Conservation (phyloP, 2,888 invertebrate species). For the Endotricha flammealis region DNA sequence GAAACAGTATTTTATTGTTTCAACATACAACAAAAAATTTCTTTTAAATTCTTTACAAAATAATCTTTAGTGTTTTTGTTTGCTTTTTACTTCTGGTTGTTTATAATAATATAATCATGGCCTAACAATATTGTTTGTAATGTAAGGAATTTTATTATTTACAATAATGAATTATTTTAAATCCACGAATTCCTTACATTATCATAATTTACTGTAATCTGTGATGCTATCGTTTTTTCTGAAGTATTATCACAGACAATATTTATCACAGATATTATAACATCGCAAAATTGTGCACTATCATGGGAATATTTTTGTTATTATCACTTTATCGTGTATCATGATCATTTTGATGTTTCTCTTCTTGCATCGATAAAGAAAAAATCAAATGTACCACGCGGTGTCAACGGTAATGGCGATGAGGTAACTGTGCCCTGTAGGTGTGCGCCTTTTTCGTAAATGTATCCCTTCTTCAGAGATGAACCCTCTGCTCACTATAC, state of each 20-base stretch:
- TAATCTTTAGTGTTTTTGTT: neutral
- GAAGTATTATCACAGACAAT: constrained; percentile 15
- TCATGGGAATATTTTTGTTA: constrained; percentile 31
- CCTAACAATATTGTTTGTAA: neutral
- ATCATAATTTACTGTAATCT: constrained; percentile 31
- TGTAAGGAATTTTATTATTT: neutral
- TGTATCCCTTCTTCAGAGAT: constrained; percentile 39
- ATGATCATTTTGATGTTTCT: constrained; percentile 75
- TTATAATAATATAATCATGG: neutral
- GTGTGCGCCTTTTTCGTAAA: constrained; percentile 58
- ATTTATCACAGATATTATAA: constrained; percentile 24
- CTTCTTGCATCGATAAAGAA: constrained; percentile 82
- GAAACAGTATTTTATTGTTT: constrained; percentile 11
- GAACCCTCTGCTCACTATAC: constrained; percentile 43
- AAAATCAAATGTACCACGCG: constrained; percentile 97
- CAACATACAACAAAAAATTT: neutral
- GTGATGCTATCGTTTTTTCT: constrained; percentile 33
- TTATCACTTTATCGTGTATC: constrained; percentile 48
- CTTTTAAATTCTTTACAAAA: no score
- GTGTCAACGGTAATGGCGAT: constrained; percentile 95
- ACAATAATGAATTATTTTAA: neutral
- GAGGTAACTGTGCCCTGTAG: constrained; percentile 84
- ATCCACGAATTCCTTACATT: neutral
- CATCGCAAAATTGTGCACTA: constrained; percentile 43
- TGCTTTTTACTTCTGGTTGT: neutral